Base-by-base conservation (phyloP, 2,113 vertebrate genomes). In the Hyperoodon ampullatus region DNA sequence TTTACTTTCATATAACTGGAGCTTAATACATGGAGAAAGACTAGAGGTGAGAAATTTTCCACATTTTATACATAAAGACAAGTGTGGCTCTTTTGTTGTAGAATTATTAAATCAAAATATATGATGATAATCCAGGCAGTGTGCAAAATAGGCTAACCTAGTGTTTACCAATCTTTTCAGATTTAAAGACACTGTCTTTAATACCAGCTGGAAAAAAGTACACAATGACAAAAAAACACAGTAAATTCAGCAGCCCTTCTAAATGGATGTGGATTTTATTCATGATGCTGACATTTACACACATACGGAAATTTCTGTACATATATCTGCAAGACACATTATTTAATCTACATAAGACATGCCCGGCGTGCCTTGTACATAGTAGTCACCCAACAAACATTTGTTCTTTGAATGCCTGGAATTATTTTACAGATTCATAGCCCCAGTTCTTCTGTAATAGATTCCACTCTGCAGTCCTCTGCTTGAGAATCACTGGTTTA, bases 61-160 rank as follows among this genome's bases (percentile, higher is more conserved):
- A 53, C 10, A 19, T 68, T 53, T 93, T 77, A 84, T 55, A 74
- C 12, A 66, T 0, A n/a, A 63, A 44, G 95, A 89, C 21, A 50
- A 71, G 1, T 21, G 10, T 60, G n/a, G 92, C 1, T 95, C 60
- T 14, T 83, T 93, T 88, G 47, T 16, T 42, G 61, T 16, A 28
- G 18, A 53, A 42, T 12, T 97, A 90, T 92, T 66, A 65, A 33
- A 65, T 80, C 65, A 96, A 94, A 98, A 95, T 5, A 68, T 18
- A 18, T 28, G 5, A 80, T 90, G 63, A 55, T 89, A 93, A 55
- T 26, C 1, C 2, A 2, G 14, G 28, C 66, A 86, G 8, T 61
- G 2, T 39, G 1, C 0, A 15, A 77, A 53, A 71, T 14, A 60
- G 19, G 15, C 55, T 66, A 65, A 14, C 13, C 15, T 47, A 26